Evolutionary conservation across 2,888 invertebrate genomes (phyloP).

Genomic region (Lepas anatifera): DNA sequence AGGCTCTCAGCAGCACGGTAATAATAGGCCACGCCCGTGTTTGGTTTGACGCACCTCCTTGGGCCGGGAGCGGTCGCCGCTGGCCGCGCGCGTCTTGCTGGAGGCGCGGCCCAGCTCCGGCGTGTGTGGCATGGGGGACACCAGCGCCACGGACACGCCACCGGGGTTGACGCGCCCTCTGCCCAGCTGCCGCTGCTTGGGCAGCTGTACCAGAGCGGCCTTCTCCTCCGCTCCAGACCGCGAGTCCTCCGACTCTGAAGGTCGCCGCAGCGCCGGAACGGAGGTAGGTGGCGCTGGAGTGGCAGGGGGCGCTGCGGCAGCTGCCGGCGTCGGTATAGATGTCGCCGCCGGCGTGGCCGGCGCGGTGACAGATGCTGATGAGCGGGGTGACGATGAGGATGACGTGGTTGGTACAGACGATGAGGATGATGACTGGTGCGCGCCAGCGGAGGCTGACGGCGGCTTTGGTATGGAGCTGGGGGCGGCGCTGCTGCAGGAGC

Average conservation of each 20-base stretch:
- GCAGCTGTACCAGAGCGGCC: conserved; percentile 21
- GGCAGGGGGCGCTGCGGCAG: conserved; percentile 15
- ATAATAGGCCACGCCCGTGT: too few relatives aligned
- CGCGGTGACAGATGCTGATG: conserved; percentile 24
- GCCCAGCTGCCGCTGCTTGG: conserved; percentile 23
- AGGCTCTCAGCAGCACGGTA: too few relatives aligned
- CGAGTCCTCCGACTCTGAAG: too few relatives aligned
- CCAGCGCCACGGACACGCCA: conserved; percentile 42
- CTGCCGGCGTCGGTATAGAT: conserved; percentile 14
- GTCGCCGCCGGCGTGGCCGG: conserved; percentile 23
- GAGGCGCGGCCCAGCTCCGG: conserved; percentile 23
- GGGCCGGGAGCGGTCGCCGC: conserved; percentile 54
- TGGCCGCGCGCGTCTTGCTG: conserved; percentile 32
- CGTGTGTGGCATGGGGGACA: conserved; percentile 56
- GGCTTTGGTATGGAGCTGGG: conserved; percentile 20
- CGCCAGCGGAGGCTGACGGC: conserved; percentile 3
- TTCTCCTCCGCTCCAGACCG: conserved; percentile 1
- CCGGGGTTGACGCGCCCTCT: conserved; percentile 20
- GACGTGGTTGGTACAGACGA: too few relatives aligned
- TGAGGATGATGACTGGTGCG: too few relatives aligned
- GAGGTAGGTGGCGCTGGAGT: conserved; percentile 3
- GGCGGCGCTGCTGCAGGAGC: conserved; percentile 25
- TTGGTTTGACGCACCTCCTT: conserved; percentile 42
- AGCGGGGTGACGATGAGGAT: too few relatives aligned
- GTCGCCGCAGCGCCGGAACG: neutral